Percentiles rank a stretch among this genome's conserved stretches.
phyloP scores from a whole-genome alignment of 2,797 vertebrate species.

The Molothrus ater region DNA sequence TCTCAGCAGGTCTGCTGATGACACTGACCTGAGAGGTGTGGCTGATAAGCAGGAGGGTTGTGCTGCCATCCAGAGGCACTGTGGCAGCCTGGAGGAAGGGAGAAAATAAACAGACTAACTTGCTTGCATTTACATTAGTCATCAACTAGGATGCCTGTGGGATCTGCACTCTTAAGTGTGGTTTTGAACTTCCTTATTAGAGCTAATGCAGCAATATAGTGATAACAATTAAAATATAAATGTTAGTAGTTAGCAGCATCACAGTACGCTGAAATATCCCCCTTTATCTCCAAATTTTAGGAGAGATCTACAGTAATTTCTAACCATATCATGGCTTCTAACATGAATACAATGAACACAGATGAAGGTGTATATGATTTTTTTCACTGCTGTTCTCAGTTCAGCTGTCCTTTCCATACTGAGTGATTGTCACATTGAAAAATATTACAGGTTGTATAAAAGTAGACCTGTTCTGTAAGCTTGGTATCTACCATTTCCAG shows the following conservation, averaged over 20 bases:
- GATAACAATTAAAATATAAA: neutral
- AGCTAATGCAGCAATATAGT: neutral
- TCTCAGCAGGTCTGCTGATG: neutral
- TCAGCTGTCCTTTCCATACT: neutral
- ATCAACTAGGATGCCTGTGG: neutral
- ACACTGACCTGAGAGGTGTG: neutral
- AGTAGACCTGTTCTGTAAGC: neutral
- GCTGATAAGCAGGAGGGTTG: neutral
- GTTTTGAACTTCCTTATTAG: neutral
- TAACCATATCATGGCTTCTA: neutral
- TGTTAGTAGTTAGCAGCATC: neutral
- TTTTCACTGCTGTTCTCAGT: neutral
- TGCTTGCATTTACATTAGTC: neutral
- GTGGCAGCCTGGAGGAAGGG: neutral
- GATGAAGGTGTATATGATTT: neutral
- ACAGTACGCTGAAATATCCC: neutral
- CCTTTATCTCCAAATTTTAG: neutral
- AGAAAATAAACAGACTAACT: neutral
- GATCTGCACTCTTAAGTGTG: neutral
- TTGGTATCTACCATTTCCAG: neutral
- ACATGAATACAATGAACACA: neutral
- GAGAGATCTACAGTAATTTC: neutral
- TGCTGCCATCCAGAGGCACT: neutral
- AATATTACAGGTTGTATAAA: neutral
- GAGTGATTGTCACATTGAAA: neutral